These are phyloP conservation scores for Zaprionus africanus DNA, from an alignment of 1,140 invertebrate species.

Conservation along the genomic window DNA sequence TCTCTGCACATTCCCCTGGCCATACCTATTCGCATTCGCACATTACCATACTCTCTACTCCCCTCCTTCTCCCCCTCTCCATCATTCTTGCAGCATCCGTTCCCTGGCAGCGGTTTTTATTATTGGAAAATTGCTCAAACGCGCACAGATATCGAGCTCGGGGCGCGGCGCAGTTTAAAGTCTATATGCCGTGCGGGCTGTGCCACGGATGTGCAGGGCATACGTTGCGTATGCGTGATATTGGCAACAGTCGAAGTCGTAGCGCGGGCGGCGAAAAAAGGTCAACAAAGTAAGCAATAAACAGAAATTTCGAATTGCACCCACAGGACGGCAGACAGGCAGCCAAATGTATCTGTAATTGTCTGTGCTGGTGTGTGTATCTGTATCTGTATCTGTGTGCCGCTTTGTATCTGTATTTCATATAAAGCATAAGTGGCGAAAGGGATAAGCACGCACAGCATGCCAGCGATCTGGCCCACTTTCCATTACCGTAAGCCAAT, in stretches of 20 bases:
- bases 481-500: conserved; percentile 9
- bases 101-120: conserved; percentile 41
- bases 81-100: conserved; percentile 5
- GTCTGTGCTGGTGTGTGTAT: conserved; percentile 7
- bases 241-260: conserved; percentile 18
- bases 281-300: conserved; percentile 45
- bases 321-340: conserved; percentile 12
- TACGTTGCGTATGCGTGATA: conserved; percentile 26
- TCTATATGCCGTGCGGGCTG: not conserved
- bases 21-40: conserved; percentile 10
- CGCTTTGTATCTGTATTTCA: not conserved
- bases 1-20: not conserved
- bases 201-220: not conserved
- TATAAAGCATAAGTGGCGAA: conserved; percentile 23
- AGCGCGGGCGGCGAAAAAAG: conserved; percentile 10
- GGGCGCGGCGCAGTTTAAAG: conserved; percentile 7
- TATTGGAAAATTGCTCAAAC: conserved; percentile 44
- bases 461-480: not conserved
- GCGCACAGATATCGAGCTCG: conserved; percentile 36
- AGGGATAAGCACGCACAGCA: not conserved
- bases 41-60: conserved; percentile 18
- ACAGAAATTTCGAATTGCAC: conserved; percentile 45
- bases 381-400: not conserved
- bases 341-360: not conserved
- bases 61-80: not conserved